Evolutionary conservation across 2,888 invertebrate species (phyloP), one percentile per base, ranked within the genome.

Genomic region (Phoronis australis): DNA sequence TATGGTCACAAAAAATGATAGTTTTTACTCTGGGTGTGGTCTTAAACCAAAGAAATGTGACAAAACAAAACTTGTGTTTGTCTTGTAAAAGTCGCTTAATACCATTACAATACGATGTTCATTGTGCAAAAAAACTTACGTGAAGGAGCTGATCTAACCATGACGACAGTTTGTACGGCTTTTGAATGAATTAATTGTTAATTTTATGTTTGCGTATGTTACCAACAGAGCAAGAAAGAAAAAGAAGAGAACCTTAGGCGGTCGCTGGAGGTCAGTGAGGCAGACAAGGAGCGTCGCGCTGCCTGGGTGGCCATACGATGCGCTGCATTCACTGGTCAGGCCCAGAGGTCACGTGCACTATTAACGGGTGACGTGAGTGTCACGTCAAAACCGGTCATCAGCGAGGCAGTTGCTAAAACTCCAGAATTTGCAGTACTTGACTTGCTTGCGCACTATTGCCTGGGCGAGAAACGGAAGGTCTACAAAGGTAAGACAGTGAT

Each of bases 401-500:
- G 57, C 4, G 57, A 59, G 37, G 60, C 65, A 3, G 55, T 59
- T 37, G 49, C 55, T 3, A 56, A 61, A 31, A 56, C 72, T 45
- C 75, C 75, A 23, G 73, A 74, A 39, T 75, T 72, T 48, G 52
- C 65, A 9, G 61, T 64, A 23, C 62, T 74, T 22, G 75, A 75
- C 56, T 62, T 75, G 26, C 59, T 75, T 12, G 60, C 68, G 48
- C 48, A 57, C 9, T 74, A 73, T 55, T 69, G 72, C 4, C 61
- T 75, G 23, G 75, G 75, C n/a, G 62, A 72, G 49, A 70, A 68
- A 59, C 72, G 72, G 53, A 67, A 64, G 49, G 59, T 69, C 26
- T 75, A 65, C 51, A 71, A 69, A 57, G 68, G 73, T 74, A 56
- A 61, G 68, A n/a, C n/a, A n/a, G n/a, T n/a, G n/a, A n/a, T n/a